Evolutionary conservation across 1,140 invertebrate species (phyloP).

Genomic region (Ditylenchus dipsaci): DNA sequence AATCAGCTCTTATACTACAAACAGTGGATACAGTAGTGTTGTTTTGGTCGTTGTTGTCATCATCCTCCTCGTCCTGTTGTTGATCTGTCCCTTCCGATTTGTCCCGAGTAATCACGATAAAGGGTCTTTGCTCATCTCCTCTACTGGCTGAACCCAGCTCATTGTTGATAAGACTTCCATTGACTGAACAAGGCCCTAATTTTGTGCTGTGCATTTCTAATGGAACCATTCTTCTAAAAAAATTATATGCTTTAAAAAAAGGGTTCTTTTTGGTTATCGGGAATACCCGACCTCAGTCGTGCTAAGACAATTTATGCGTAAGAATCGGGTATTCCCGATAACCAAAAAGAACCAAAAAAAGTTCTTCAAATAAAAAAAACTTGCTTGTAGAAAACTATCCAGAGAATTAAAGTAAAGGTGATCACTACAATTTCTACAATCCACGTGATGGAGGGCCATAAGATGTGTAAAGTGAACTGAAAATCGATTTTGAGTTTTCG

Average conservation of each 20-base stretch:
- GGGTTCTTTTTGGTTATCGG: too few relatives aligned
- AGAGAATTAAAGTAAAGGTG: conserved; percentile 12
- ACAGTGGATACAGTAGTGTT: conserved; percentile 13
- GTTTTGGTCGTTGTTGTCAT: too few relatives aligned
- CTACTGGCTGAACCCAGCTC: background rate
- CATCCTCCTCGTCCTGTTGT: too few relatives aligned
- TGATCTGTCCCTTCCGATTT: background rate
- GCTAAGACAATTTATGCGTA: too few relatives aligned
- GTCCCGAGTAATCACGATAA: conserved; percentile 4
- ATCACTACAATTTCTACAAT: conserved; percentile 31
- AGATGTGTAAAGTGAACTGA: conserved; percentile 28
- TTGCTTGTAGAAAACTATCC: conserved; percentile 32
- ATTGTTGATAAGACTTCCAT: background rate
- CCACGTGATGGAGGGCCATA: conserved; percentile 30
- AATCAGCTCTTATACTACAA: conserved; percentile 10
- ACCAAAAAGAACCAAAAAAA: too few relatives aligned
- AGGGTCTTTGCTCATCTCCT: conserved; percentile 8
- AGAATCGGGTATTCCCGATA: too few relatives aligned
- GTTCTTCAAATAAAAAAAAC: background rate
- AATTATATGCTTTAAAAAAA: background rate
- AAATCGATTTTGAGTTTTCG: conserved; percentile 9
- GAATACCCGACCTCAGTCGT: too few relatives aligned
- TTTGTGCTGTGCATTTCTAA: background rate
- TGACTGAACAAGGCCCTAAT: background rate
- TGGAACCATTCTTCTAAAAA: conserved; percentile 11